phyloP scores from a whole-genome alignment of 2,888 invertebrate species.

The Cantharis lateralis region DNA sequence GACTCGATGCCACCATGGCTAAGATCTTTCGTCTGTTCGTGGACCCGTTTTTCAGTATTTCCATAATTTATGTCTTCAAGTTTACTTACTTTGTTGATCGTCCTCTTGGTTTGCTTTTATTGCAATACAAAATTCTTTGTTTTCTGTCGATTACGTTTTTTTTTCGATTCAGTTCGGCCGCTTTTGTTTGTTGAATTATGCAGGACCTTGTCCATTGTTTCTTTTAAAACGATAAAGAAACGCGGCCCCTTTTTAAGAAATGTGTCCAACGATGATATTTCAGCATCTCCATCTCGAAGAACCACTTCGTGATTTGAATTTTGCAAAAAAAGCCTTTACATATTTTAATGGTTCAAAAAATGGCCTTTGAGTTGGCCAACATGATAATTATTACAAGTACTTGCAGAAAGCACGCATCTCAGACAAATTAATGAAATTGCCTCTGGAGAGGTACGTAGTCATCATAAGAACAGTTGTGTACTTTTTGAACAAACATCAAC shows the following conservation, averaged over 20 bases:
- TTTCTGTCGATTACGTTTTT: conserved; percentile 31
- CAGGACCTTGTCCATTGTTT: conserved; percentile 45
- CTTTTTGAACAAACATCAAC: conserved; percentile 53
- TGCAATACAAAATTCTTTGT: conserved; percentile 19
- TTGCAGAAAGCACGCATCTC: neutral
- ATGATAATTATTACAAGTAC: neutral
- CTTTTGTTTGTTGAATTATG: conserved; percentile 41
- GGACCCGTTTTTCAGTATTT: conserved; percentile 40
- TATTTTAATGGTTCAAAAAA: neutral
- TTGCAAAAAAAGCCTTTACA: neutral
- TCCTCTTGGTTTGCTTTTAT: conserved; percentile 9
- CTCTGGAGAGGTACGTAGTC: neutral
- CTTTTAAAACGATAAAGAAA: conserved; percentile 36
- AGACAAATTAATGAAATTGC: neutral
- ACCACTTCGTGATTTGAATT: conserved; percentile 16
- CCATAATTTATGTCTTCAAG: conserved; percentile 46
- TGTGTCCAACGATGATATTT: conserved; percentile 27
- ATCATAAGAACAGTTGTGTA: conserved; percentile 32
- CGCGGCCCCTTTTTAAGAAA: conserved; percentile 31
- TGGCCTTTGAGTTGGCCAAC: neutral
- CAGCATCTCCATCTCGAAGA: conserved; percentile 40
- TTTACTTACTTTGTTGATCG: conserved; percentile 6
- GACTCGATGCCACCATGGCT: conserved; percentile 44
- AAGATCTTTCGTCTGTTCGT: conserved; percentile 35
- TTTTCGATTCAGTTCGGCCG: conserved; percentile 39